Evolutionary conservation across 2,113 vertebrate species (phyloP), one percentile per base, ranked within the genome.

Genomic region (Podiceps cristatus): DNA sequence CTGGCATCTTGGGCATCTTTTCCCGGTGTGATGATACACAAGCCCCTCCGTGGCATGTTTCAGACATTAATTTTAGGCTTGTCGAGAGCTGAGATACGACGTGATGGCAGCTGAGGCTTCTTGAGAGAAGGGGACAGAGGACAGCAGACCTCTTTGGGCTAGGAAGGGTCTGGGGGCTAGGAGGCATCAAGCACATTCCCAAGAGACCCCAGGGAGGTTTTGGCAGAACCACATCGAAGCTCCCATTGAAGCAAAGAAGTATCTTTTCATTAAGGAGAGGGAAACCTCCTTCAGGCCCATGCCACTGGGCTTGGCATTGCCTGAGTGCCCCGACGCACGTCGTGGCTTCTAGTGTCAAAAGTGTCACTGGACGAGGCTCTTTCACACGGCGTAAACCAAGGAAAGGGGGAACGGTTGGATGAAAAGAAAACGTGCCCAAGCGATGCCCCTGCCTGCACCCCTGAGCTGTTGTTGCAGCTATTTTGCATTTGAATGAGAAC

Each of bases 401-500:
- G 37, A 33, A 13, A 86, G n/a, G 53, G 77, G 67, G 29, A 66
- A 67, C 3, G 20, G 55, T 18, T 71, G 92, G 83, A 53, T 88
- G 84, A 78, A 78, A 72, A 94, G 85, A 28, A 18, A 14, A n/a
- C 10, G 15, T 88, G 86, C 71, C 56, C 56, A 29, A 59, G 50
- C 2, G 12, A 50, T 75, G 55, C 80, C 77, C 67, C 71, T 37
- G 37, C 49, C 60, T 1, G 13, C 56, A 5, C 56, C 66, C 78
- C 79, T 29, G 53, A 13, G 67, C 86, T 86, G 58, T 86, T 91
- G 67, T 91, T 53, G n/a, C 49, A 33, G 58, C 72, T 91, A 3
- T 67, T 96, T 91, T 91, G 58, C 92, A 86, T 96, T 49, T 91
- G 90, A 94, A 96, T 89, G 44, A 76, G 72, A 89, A 86, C 75